Percentiles rank a stretch among this genome's conserved stretches.
These are phyloP conservation scores for Theocolax elegans DNA, from an alignment of 1,140 invertebrate genomes.

Conservation along the genomic window DNA sequence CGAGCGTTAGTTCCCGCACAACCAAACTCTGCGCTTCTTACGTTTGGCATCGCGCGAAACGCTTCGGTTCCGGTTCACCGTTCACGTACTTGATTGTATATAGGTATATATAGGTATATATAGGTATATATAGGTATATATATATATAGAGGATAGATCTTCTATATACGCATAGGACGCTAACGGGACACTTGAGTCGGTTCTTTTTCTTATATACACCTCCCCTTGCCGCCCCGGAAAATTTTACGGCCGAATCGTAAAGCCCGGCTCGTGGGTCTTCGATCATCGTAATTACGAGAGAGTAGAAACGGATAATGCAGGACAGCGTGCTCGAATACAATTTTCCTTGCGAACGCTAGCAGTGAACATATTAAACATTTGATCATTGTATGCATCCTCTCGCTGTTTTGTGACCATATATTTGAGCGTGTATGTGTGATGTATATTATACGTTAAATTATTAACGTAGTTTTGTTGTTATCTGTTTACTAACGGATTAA, in stretches of 20 bases:
- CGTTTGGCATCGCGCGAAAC: not conserved
- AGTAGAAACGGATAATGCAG: too few relatives aligned
- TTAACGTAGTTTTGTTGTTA: too few relatives aligned
- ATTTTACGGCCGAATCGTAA: conserved; percentile 18
- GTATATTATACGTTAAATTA: too few relatives aligned
- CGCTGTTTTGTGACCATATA: not conserved
- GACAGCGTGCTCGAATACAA: conserved; percentile 1
- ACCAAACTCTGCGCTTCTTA: conserved; percentile 37
- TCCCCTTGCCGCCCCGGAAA: not conserved
- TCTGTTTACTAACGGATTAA: too few relatives aligned
- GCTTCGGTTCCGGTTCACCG: not conserved
- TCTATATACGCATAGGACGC: not conserved
- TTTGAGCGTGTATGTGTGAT: not conserved
- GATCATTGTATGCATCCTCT: not conserved
- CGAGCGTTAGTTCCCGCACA: conserved; percentile 48
- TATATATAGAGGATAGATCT: too few relatives aligned
- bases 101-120: too few relatives aligned
- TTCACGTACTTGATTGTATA: too few relatives aligned
- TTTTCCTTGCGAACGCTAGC: not conserved
- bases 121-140: too few relatives aligned
- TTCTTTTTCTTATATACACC: too few relatives aligned
- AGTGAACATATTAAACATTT: conserved; percentile 16
- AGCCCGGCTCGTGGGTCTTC: not conserved
- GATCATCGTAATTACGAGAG: conserved; percentile 19
- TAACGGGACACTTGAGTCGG: conserved; percentile 15